Evolutionary conservation across 2,888 invertebrate species (phyloP), one percentile per base, ranked within the genome.

Genomic region (Tupiocoris notatus): DNA sequence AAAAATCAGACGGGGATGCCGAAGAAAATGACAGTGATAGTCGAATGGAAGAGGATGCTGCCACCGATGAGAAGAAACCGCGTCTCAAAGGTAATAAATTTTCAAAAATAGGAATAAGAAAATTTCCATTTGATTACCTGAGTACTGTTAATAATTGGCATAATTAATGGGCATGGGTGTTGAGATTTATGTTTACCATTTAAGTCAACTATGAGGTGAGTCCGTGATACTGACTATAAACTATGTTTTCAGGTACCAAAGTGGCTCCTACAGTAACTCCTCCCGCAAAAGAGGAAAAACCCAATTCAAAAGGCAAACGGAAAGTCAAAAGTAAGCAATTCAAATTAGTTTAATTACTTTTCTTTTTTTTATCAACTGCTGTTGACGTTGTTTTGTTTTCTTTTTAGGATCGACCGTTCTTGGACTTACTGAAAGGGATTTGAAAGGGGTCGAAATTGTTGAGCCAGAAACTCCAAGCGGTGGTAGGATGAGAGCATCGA

Each of bases 401-500:
- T n/a, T n/a, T n/a, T n/a, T 56, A 70, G 70, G 18, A 23, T 20
- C 20, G 24, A 70, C 70, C 59, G 16, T 79, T 20, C 39, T 79
- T 7, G 79, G 79, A 18, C 63, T 79, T 6, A 67, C 66, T 7
- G 77, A 75, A n/a, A 17, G 63, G 1, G 79, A 79, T 23, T 67
- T 79, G 12, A 70, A 75, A 54, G 61, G 70, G n/a, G 65, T 59
- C 2, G 62, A 76, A 68, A 21, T 21, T 12, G 3, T 24, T 0
- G 67, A 74, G 0, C 22, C 66, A 6, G 63, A 59, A 1, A 75
- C 25, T 1, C 75, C 57, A 18, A 17, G 17, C 17, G 76, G 77
- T 0, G 76, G 79, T 12, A 63, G 79, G 7, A 78, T 94, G 2
- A 85, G 95, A 6, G 92, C 93, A 82, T 94, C 94, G 1, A 86